Percentiles rank a stretch among this genome's conserved stretches.
These are phyloP conservation scores for Coccyzus lansbergi DNA, from an alignment of 2,797 vertebrate species.

Conservation along the genomic window DNA sequence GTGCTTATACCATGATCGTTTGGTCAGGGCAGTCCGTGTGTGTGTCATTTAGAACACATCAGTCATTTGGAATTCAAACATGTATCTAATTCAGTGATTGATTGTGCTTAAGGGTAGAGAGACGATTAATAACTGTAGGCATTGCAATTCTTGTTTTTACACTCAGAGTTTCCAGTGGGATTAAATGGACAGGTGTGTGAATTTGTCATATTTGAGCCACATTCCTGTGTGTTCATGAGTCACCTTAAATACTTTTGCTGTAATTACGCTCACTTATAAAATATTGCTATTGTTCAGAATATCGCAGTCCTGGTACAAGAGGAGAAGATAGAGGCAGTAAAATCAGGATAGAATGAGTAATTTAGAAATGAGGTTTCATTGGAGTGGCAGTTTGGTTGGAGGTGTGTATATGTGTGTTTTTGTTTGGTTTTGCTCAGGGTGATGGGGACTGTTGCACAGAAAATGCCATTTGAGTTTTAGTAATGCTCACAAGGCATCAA, in stretches of 20 bases:
- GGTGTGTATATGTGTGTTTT: neutral
- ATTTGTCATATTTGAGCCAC: neutral
- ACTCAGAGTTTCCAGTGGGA: neutral
- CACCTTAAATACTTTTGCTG: neutral
- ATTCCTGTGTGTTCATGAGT: neutral
- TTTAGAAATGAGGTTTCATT: neutral
- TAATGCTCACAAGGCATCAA: neutral
- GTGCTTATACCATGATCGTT: neutral
- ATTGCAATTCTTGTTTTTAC: neutral
- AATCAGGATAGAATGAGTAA: neutral
- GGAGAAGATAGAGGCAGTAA: neutral
- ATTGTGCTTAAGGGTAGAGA: neutral
- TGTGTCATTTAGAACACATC: neutral
- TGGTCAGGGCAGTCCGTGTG: no score
- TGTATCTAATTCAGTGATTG: neutral
- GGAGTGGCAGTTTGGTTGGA: neutral
- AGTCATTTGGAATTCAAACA: neutral
- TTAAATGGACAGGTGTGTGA: neutral
- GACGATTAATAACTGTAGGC: neutral
- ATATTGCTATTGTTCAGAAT: neutral
- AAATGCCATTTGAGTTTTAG: neutral
- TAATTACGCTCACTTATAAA: neutral
- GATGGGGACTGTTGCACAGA: accelerated
- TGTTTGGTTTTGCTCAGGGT: accelerated
- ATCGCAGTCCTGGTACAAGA: neutral